Conservation (phyloP, 2,797 vertebrate genomes). For the Sebastes oblongus region DNA sequence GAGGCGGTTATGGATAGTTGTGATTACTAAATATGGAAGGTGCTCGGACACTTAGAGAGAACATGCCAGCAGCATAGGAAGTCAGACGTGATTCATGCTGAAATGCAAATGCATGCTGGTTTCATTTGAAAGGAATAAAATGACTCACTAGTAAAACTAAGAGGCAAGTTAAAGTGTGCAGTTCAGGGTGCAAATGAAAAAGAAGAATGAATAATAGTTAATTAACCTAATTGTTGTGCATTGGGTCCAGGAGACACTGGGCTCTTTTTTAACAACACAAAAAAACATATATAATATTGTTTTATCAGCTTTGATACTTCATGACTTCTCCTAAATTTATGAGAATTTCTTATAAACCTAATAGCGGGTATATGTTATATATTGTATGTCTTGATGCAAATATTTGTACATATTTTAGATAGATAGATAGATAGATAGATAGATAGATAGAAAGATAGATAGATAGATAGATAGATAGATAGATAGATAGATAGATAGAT, state of each 20-base stretch:
- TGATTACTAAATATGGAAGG: background rate
- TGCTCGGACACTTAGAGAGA: background rate
- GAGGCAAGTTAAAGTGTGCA: background rate
- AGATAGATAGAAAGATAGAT: too few relatives aligned
- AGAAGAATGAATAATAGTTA: background rate
- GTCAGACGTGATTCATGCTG: background rate
- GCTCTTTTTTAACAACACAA: background rate
- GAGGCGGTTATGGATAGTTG: background rate
- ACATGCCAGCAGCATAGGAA: background rate
- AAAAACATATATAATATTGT: background rate
- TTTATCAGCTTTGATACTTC: background rate
- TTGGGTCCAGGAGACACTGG: background rate
- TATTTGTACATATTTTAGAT: too few relatives aligned
- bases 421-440: too few relatives aligned
- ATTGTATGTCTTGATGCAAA: too few relatives aligned
- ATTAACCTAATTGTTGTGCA: background rate
- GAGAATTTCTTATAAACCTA: background rate
- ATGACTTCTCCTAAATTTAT: background rate
- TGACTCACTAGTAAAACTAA: background rate
- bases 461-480: too few relatives aligned
- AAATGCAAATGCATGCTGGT: background rate
- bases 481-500: too few relatives aligned
- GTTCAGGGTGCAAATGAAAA: background rate
- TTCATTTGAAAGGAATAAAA: background rate
- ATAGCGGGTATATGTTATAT: too few relatives aligned